A percentile compares a stretch with the other conserved stretches of the same genome.
Conservation (phyloP, 53 echinoderm and acorn worm genomes). For the Astropecten irregularis region DNA sequence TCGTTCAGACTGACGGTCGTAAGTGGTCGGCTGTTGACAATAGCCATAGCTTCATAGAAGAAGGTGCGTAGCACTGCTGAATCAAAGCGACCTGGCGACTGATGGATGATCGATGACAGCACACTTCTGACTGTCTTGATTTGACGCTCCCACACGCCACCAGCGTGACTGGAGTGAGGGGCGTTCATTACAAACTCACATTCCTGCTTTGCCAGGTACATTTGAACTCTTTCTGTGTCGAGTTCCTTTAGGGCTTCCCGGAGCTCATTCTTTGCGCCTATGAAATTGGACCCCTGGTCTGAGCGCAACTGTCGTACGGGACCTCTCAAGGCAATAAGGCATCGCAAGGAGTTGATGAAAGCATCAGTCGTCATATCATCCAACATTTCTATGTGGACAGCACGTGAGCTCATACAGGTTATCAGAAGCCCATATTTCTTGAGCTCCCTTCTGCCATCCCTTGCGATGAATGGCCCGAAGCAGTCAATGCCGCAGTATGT, state of each 20-base stretch:
- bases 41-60: constrained; percentile 60
- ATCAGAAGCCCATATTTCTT: constrained; percentile 75
- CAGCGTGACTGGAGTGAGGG: constrained; percentile 66
- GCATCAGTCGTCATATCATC: constrained; percentile 57
- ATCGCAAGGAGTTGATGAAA: constrained; percentile 71
- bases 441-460: constrained; percentile 59
- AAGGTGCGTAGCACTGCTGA: constrained; percentile 63
- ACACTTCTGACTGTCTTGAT: constrained; percentile 64
- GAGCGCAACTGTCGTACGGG: constrained; percentile 65
- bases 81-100: constrained; percentile 49
- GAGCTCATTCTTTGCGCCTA: constrained; percentile 55
- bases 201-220: constrained; percentile 20
- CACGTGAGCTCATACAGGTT: constrained; percentile 72
- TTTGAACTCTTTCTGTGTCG: constrained; percentile 22
- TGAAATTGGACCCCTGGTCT: constrained; percentile 66
- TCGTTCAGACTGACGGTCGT: neutral
- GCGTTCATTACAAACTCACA: constrained; percentile 57
- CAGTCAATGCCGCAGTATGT: constrained; percentile 67
- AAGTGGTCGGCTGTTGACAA: constrained; percentile 67
- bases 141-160: no score
- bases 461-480: constrained; percentile 71
- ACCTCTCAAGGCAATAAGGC: constrained; percentile 66
- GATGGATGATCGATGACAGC: constrained; percentile 42
- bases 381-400: no score
- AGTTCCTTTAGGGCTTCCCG: constrained; percentile 16